Evolutionary conservation across 2,888 invertebrate genomes (phyloP).

Genomic region (Steinernema scapterisci): DNA sequence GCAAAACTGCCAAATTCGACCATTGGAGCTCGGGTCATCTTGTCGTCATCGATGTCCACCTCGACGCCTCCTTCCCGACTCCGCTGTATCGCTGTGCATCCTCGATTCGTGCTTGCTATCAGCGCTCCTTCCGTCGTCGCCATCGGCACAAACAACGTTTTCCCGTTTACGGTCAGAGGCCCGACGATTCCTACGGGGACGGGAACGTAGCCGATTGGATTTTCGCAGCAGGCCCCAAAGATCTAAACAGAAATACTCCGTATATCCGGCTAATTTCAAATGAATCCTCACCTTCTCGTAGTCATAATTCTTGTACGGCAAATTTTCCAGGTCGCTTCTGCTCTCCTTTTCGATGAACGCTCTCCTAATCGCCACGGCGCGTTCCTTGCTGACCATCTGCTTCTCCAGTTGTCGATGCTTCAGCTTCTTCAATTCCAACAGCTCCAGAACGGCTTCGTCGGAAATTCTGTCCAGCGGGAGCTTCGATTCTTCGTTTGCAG

Average conservation of each 20-base stretch:
- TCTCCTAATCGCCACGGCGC: slow-evolving; percentile 84
- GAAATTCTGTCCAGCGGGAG: too few relatives aligned
- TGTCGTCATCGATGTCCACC: slow-evolving; percentile 84
- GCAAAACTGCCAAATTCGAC: slow-evolving; percentile 70
- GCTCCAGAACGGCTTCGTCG: not conserved
- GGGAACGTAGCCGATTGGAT: slow-evolving; percentile 93
- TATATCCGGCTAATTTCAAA: too few relatives aligned
- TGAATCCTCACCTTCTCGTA: slow-evolving; percentile 76
- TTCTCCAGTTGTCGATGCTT: slow-evolving; percentile 85
- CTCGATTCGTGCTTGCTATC: slow-evolving; percentile 94
- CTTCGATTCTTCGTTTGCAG: too few relatives aligned
- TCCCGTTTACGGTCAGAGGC: slow-evolving; percentile 74
- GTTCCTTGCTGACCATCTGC: slow-evolving; percentile 79
- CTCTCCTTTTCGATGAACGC: slow-evolving; percentile 36
- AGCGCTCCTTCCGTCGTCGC: slow-evolving; percentile 98
- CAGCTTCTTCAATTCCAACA: slow-evolving; percentile 71
- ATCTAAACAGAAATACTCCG: slow-evolving; percentile 70
- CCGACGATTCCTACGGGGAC: slow-evolving; percentile 95
- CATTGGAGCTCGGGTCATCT: slow-evolving; percentile 96
- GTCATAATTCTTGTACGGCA: slow-evolving; percentile 83
- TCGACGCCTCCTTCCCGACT: slow-evolving; percentile 78
- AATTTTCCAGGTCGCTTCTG: slow-evolving; percentile 71
- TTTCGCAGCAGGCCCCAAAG: slow-evolving; percentile 92
- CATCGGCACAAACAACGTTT: slow-evolving; percentile 81
- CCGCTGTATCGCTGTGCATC: slow-evolving; percentile 80